Base-by-base conservation (phyloP, 2,888 invertebrate genomes). In the Trisateles emortualis region DNA sequence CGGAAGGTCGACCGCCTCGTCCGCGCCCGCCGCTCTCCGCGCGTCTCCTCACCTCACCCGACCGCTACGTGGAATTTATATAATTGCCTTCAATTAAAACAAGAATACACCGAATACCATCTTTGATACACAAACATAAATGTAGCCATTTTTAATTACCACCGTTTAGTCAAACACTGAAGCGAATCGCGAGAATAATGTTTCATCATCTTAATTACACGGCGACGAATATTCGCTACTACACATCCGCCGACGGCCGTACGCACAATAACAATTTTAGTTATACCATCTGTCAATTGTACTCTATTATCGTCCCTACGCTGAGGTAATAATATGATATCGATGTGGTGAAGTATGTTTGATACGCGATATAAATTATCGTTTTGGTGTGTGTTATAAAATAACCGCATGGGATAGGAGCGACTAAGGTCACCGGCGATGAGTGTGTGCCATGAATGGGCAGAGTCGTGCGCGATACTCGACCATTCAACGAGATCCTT, bases 11-110 rank as follows among this genome's bases (percentile, higher is more conserved):
- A 86, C 90, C 74, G 88, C 88, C 88, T 84, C 70, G 64, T 60
- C 72, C 73, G 59, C 75, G 64, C 74, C 69, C 67, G 41, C 64
- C 65, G 56, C 62, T 46, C 64, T 64, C 52, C 68, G 46, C 72
- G 50, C 68, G 65, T 53, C 26, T 26, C 57, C 55, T 58, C 67
- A 56, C 62, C 68, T 62, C 78, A 74, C 68, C 70, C 78, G 75
- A 86, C 84, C 86, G 88, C 90, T 88, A 87, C 87, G 90, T 87
- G 89, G 89, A 90, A 93, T 90, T 90, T 85, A 87, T 88, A 83
- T 90, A 91, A 90, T 91, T 89, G 87, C 83, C 83, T 84, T 85
- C 87, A 90, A 90, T 90, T 89, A 90, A 86, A 90, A 88, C 81
- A 81, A 87, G 83, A 83, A 86, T 81, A 84, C 75, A 78, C 55